Evolutionary conservation across 1,140 invertebrate species (phyloP), one percentile per base, ranked within the genome.

Genomic region (Chrysoperla carnea): DNA sequence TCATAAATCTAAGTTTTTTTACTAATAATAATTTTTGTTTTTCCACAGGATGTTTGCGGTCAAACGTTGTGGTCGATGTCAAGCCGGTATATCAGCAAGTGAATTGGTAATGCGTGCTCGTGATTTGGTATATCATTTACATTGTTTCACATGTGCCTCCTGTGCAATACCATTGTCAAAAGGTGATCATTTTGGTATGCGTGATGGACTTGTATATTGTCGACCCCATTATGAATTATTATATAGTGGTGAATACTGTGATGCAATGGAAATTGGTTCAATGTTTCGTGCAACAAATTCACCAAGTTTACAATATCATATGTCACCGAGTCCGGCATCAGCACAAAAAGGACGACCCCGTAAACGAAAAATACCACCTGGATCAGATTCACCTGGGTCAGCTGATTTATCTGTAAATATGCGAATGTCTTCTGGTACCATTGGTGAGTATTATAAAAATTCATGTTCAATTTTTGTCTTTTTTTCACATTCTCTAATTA

Each of bases 81-180:
- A 80, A 11, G 75, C 78, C 29, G 81, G 80, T 0, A 84, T 95
- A 52, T 79, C 81, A 9, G 78, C 86, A n/a, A 81, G 81, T 49
- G 89, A 94, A 66, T 67, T 93, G 52, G 89, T 94, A 54, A 94
- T 93, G 88, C 64, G 86, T 46, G 88, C 87, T 0, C 63, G 83
- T 27, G 84, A 88, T 49, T 69, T 82, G 50, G 86, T 93, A 37
- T 95, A 87, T 62, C 89, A 95, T 61, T 69, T 91, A 39, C 76
- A 81, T 45, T 95, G 89, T 65, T 95, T 95, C 67, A 81, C 78
- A 2, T 95, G 89, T 58, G 75, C 78, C 13, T 76, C 82, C 40
- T 94, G 91, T 63, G 78, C 84, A 41, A 69, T 72, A 9, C 69
- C 75, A 17, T 62, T 84, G 31, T 77, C 79, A 45, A 83, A 83